Conservation (phyloP, 2,888 invertebrate species). For the Drosophila nigricruria region DNA sequence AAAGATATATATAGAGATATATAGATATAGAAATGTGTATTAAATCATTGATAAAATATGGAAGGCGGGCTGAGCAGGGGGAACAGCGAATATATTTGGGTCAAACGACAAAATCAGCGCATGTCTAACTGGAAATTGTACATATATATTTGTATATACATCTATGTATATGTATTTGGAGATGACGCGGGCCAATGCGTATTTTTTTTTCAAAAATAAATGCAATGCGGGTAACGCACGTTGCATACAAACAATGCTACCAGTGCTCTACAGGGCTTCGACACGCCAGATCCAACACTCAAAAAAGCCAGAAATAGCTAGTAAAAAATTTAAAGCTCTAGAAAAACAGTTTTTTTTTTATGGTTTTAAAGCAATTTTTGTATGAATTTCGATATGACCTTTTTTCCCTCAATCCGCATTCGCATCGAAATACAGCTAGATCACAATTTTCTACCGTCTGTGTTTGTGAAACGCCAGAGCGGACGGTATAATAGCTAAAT, state of each 20-base stretch:
- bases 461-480: no score
- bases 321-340: no score
- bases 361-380: no score
- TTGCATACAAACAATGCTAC: slow-evolving; percentile 7
- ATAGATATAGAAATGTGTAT: background rate
- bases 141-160: slow-evolving; percentile 10
- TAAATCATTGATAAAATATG: slow-evolving; percentile 32
- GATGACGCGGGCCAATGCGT: slow-evolving; percentile 11
- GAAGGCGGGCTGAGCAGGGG: background rate
- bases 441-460: no score
- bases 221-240: slow-evolving; percentile 3
- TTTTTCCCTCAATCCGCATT: no score
- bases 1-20: background rate
- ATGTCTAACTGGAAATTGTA: slow-evolving; percentile 64
- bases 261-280: no score
- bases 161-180: slow-evolving; percentile 20
- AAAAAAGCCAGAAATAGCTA: no score
- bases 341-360: no score
- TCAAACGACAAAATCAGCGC: slow-evolving; percentile 65
- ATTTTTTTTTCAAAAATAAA: background rate
- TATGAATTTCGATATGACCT: no score
- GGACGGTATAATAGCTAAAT: no score
- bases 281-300: no score
- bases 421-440: no score
- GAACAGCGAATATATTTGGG: slow-evolving; percentile 44